Base-by-base conservation (phyloP, 2,113 vertebrate genomes). In the Raja brachyura region DNA sequence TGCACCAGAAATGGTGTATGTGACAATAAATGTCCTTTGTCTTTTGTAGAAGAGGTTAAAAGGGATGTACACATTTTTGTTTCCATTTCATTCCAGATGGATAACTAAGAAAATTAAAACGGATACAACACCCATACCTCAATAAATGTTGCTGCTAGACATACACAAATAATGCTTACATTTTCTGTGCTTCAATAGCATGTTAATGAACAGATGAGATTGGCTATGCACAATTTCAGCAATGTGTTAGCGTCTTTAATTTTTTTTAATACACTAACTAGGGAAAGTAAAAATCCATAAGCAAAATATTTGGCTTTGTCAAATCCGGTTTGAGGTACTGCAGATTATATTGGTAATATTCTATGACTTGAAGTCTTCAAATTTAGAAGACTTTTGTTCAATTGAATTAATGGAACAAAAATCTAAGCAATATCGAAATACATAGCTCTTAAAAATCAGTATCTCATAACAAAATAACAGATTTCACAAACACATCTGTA, bases 331-430 rank as follows among this genome's bases (percentile, higher is more conserved):
- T 33, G 33, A 0, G 77, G 33, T 39, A 33, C 31, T 78, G 33
- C 33, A 16, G 0, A 10, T 78, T 78, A 78, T 13, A 78, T 1
- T 33, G 33, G 77, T 18, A 14, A 31, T 78, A 31, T 78, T 78
- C 77, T 39, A 13, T 33, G 77, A 31, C 16, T 16, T 39, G 13
- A 78, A 78, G 14, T 33, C 16, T 39, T 78, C 77, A n/a, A 78
- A 78, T 33, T 78, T 78, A 78, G 16, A 31, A 18, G 16, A 13
- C n/a, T 63, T 63, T 63, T 63, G 11, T 5, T 63, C 61, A 88
- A 70, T 66, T 93, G 83, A 93, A 88, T 85, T 68, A 68, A 31
- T 93, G 93, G 39, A 85, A 66, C 8, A 88, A 48, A n/a, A 13
- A 20, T 22, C 31, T 18, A 5, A 6, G 13, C 3, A 78, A 9